Conservation (phyloP, 2,888 invertebrate species). For the Tubulanus polymorphus region DNA sequence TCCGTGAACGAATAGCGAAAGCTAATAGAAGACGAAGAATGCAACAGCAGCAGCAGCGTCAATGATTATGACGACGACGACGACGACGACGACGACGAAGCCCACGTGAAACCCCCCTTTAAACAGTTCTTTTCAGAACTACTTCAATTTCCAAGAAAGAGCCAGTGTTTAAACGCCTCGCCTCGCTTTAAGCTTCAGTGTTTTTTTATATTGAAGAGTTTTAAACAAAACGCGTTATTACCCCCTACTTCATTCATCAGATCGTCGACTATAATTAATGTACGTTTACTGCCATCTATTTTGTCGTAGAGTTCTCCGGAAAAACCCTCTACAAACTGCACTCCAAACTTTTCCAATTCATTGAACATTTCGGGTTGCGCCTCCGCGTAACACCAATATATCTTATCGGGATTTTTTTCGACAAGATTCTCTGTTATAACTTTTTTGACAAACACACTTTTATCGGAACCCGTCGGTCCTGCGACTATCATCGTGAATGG, state of each 20-base stretch:
- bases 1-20: too few relatives aligned
- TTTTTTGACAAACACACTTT: slow-evolving; percentile 10
- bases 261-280: slow-evolving; percentile 11
- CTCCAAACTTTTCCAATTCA: not conserved
- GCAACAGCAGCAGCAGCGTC: too few relatives aligned
- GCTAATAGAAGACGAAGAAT: too few relatives aligned
- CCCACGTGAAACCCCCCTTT: too few relatives aligned
- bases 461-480: slow-evolving; percentile 13
- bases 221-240: slow-evolving; percentile 2
- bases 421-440: slow-evolving; percentile 3
- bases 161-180: too few relatives aligned
- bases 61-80: too few relatives aligned
- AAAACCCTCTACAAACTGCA: not conserved
- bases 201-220: too few relatives aligned
- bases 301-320: not conserved
- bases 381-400: not conserved
- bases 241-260: slow-evolving; percentile 10
- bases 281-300: not conserved
- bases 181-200: too few relatives aligned
- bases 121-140: too few relatives aligned
- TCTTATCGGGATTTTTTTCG: not conserved
- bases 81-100: too few relatives aligned
- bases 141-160: too few relatives aligned
- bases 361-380: not conserved
- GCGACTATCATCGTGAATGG: slow-evolving; percentile 3